Conservation (phyloP, 2,797 vertebrate genomes). For the Anolis apletophallus region DNA sequence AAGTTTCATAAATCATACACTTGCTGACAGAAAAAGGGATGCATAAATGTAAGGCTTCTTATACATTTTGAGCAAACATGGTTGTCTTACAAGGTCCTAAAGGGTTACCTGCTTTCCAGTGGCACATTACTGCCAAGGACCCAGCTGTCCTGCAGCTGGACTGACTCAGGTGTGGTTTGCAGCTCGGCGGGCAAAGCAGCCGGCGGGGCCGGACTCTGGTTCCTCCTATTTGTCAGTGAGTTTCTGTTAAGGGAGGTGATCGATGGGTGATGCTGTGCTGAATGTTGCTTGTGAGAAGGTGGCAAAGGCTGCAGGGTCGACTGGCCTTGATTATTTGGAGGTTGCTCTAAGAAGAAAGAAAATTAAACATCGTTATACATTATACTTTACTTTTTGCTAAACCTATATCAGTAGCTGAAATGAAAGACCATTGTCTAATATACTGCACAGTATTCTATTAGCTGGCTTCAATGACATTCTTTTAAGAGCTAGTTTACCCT, state of each 20-base stretch:
- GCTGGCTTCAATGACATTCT: constrained; percentile 79
- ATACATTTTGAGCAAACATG: constrained; percentile 35
- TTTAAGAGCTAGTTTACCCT: constrained; percentile 80
- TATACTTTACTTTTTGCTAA: constrained; percentile 49
- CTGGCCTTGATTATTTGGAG: constrained; percentile 89
- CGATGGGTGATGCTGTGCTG: constrained; percentile 88
- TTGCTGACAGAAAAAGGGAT: constrained; percentile 30
- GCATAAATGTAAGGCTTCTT: constrained; percentile 7
- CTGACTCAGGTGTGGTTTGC: constrained; percentile 98
- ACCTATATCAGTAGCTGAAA: constrained; percentile 66
- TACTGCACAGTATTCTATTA: constrained; percentile 81
- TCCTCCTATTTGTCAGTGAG: constrained; percentile 97
- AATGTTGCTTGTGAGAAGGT: constrained; percentile 90
- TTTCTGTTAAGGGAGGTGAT: constrained; percentile 96
- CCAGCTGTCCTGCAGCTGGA: constrained; percentile 99
- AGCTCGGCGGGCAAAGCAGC: constrained; percentile 97
- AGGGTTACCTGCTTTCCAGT: constrained; percentile 96
- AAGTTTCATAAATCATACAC: constrained; percentile 1
- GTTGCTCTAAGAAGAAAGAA: constrained; percentile 85
- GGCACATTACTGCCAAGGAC: constrained; percentile 99
- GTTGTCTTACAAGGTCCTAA: constrained; percentile 45
- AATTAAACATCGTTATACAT: constrained; percentile 66
- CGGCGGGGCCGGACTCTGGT: constrained; percentile 94
- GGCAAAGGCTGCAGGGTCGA: constrained; percentile 92
- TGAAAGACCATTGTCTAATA: constrained; percentile 62